Conservation (phyloP, 2,113 vertebrate species). For the Hypanus sabinus region DNA sequence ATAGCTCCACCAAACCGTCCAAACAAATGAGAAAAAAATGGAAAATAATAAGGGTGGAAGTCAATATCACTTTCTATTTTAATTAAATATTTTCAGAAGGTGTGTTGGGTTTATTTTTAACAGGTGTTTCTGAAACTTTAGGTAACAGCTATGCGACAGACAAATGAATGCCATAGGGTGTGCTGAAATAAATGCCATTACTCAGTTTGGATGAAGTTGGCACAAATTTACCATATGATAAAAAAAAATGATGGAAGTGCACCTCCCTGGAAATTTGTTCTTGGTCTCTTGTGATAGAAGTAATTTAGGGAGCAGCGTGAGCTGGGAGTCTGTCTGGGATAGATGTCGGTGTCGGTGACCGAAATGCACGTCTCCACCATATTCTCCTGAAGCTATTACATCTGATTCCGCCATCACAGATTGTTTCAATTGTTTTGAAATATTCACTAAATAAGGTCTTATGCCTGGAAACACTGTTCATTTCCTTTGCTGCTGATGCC, state of each 20-base stretch:
- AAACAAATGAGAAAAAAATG: neutral
- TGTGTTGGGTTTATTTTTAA: conserved; percentile 32
- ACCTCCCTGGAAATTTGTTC: too few species aligned
- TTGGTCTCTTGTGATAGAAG: too few species aligned
- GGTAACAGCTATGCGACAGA: neutral
- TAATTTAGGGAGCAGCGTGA: too few species aligned
- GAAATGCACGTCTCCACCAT: too few species aligned
- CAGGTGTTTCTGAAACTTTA: neutral
- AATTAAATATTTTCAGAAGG: conserved; percentile 29
- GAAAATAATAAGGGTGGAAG: neutral
- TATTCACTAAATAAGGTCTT: neutral
- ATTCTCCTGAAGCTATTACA: neutral
- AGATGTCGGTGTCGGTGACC: too few species aligned
- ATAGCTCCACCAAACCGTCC: too few species aligned
- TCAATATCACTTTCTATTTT: too few species aligned
- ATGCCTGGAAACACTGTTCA: neutral
- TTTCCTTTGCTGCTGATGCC: neutral
- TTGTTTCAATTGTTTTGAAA: neutral
- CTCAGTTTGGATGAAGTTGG: neutral
- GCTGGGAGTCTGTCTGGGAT: too few species aligned
- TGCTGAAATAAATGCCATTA: neutral
- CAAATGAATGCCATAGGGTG: conserved; percentile 4
- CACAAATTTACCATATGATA: conserved; percentile 4
- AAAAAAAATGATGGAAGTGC: neutral
- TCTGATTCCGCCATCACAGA: neutral